These are phyloP conservation scores for Gulo gulo DNA, from an alignment of 2,113 vertebrate genomes.

Conservation along the genomic window DNA sequence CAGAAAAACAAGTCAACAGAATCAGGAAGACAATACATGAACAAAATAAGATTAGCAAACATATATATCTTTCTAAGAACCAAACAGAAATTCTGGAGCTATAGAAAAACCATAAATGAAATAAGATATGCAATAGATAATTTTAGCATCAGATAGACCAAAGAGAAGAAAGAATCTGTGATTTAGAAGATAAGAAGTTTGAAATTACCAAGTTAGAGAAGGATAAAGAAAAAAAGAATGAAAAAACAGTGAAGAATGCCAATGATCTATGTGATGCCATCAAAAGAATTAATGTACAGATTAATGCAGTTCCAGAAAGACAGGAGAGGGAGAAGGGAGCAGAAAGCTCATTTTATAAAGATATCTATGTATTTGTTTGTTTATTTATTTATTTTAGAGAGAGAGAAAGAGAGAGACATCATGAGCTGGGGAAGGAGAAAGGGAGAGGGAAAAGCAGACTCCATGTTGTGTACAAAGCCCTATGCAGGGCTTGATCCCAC, in stretches of 20 bases:
- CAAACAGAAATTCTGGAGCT: background rate
- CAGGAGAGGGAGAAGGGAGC: background rate
- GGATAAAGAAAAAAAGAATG: background rate
- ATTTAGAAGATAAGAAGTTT: background rate
- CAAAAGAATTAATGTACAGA: background rate
- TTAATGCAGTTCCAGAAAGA: background rate
- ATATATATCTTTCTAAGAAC: background rate
- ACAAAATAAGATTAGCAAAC: background rate
- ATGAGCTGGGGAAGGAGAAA: too few relatives aligned
- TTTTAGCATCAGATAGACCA: background rate
- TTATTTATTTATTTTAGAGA: too few relatives aligned
- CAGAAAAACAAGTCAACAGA: background rate
- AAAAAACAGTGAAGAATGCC: background rate
- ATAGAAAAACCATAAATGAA: background rate
- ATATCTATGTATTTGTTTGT: too few relatives aligned
- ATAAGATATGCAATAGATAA: background rate
- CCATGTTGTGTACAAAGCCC: too few relatives aligned
- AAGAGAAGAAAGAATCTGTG: background rate
- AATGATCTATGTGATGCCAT: background rate
- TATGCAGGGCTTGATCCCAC: too few relatives aligned
- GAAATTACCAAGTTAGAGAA: background rate
- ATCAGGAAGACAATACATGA: background rate
- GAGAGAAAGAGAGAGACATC: too few relatives aligned
- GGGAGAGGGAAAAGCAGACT: too few relatives aligned
- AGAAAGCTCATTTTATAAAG: background rate